A percentile compares a stretch with the other conserved stretches of the same genome.
Evolutionary conservation across 2,797 vertebrate genomes (phyloP).

Genomic region (Pipistrellus pygmaeus): DNA sequence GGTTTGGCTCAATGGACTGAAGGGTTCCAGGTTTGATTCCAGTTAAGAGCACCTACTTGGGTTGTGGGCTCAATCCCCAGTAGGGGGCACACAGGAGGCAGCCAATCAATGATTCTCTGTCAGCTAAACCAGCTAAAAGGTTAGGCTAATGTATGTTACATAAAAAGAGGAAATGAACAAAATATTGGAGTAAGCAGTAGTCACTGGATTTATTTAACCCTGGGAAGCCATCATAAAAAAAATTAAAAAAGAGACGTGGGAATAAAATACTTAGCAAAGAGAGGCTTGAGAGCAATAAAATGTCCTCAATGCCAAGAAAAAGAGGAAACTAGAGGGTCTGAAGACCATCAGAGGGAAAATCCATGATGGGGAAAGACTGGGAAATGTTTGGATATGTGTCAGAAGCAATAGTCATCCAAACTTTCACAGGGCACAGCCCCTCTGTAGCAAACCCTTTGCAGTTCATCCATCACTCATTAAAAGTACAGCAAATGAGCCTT

Average conservation of each 20-base stretch:
- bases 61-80: no score
- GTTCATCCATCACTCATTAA: constrained; percentile 54
- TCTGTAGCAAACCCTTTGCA: not conserved
- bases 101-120: no score
- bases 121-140: not conserved
- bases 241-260: not conserved
- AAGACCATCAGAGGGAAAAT: constrained; percentile 24
- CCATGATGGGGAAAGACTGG: not conserved
- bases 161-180: not conserved
- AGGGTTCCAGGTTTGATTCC: no score
- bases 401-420: not conserved
- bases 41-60: no score
- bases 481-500: constrained; percentile 51
- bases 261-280: constrained; percentile 29
- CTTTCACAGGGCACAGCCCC: not conserved
- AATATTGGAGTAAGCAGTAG: not conserved
- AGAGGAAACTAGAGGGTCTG: constrained; percentile 23
- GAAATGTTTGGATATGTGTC: not conserved
- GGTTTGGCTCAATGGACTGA: no score
- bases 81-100: no score
- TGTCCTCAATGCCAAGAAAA: not conserved
- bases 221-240: not conserved
- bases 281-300: not conserved
- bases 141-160: not conserved
- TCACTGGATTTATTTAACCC: not conserved